Conservation (phyloP, 2,797 vertebrate species). For the Masticophis lateralis region DNA sequence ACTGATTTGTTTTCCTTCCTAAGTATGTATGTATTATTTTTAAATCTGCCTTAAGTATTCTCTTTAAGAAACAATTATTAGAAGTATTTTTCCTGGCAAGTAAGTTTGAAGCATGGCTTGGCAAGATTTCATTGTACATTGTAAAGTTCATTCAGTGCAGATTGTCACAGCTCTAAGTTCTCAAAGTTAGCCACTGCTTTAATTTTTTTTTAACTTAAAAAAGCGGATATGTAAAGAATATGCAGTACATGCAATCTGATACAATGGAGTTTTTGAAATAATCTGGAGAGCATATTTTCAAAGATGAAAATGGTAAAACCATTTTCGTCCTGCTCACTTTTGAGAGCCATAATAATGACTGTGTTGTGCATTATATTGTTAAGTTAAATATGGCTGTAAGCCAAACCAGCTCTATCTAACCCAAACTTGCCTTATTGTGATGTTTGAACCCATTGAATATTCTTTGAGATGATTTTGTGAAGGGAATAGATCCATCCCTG, state of each 20-base stretch:
- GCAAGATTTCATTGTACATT: neutral
- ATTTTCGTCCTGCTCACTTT: neutral
- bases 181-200: neutral
- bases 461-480: neutral
- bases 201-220: neutral
- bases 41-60: neutral
- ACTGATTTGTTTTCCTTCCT: neutral
- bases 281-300: neutral
- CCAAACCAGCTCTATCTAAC: neutral
- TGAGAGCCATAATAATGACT: neutral
- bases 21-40: slow-evolving; percentile 1
- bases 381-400: neutral
- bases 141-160: neutral
- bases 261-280: neutral
- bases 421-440: neutral
- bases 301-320: neutral
- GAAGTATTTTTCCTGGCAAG: neutral
- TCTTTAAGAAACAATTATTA: neutral
- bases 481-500: too few relatives aligned
- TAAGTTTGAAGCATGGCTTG: neutral
- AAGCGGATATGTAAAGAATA: neutral
- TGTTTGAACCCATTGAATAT: neutral
- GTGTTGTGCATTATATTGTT: neutral
- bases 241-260: neutral
- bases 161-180: neutral